These are phyloP conservation scores for Trissolcus japonicus DNA, from an alignment of 2,888 invertebrate genomes.

Conservation along the genomic window DNA sequence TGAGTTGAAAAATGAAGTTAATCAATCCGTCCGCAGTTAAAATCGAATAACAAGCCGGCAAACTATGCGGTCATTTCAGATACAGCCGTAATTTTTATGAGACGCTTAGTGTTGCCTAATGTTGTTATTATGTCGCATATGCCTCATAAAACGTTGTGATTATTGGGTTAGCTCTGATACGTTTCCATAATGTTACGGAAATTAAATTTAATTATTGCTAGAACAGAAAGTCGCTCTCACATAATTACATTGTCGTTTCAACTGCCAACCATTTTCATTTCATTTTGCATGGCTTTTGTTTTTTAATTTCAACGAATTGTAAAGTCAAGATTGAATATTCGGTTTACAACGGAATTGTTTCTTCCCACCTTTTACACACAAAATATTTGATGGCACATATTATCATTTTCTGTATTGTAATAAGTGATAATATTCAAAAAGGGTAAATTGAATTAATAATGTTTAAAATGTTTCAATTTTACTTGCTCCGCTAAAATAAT, in stretches of 20 bases:
- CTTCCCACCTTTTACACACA: too few relatives aligned
- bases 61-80: too few relatives aligned
- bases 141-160: slow-evolving; percentile 18
- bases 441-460: too few relatives aligned
- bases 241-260: slow-evolving; percentile 2
- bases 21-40: too few relatives aligned
- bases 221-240: slow-evolving; percentile 8
- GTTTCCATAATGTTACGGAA: slow-evolving; percentile 26
- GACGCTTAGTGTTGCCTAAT: slow-evolving; percentile 6
- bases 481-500: too few relatives aligned
- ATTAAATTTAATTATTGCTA: slow-evolving; percentile 27
- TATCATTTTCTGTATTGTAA: too few relatives aligned
- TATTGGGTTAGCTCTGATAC: slow-evolving; percentile 35
- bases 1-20: too few relatives aligned
- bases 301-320: slow-evolving; percentile 2
- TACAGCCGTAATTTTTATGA: not conserved
- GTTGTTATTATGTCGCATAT: slow-evolving; percentile 28
- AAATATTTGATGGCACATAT: too few relatives aligned
- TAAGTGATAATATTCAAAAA: too few relatives aligned
- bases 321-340: too few relatives aligned
- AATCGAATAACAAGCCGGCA: too few relatives aligned
- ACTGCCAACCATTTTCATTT: slow-evolving; percentile 14
- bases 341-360: not conserved
- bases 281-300: slow-evolving; percentile 14
- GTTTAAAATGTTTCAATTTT: not conserved